These are phyloP conservation scores for Agapornis roseicollis DNA, from an alignment of 2,113 vertebrate genomes.

Conservation along the genomic window DNA sequence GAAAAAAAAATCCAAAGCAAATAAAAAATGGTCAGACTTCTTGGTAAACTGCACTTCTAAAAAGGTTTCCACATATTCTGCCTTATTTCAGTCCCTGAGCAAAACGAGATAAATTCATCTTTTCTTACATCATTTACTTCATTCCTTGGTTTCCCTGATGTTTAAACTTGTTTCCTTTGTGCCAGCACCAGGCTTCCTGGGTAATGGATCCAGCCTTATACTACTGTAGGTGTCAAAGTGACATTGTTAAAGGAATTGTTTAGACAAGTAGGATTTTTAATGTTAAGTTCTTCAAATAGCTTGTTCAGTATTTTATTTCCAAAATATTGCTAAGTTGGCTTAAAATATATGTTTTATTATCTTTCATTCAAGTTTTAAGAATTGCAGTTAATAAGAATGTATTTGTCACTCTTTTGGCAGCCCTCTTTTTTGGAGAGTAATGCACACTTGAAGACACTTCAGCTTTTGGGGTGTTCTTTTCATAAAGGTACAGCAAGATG, in stretches of 20 bases:
- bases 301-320: not conserved
- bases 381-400: not conserved
- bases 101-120: not conserved
- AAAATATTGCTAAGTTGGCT: not conserved
- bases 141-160: not conserved
- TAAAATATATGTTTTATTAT: not conserved
- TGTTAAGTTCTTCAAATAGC: not conserved
- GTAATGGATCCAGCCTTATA: not conserved
- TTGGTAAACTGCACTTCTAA: not conserved
- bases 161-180: not conserved
- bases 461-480: not conserved
- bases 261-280: not conserved
- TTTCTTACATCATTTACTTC: not conserved
- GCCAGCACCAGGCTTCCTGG: not conserved
- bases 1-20: not conserved
- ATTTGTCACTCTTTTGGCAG: not conserved
- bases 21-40: not conserved
- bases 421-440: not conserved
- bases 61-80: not conserved
- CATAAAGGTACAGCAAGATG: not conserved
- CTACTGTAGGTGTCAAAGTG: not conserved
- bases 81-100: not conserved
- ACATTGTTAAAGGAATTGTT: not conserved
- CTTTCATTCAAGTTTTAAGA: not conserved
- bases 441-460: not conserved